Evolutionary conservation across 2,797 vertebrate species (phyloP).

Genomic region (Pempheris klunzingeri): DNA sequence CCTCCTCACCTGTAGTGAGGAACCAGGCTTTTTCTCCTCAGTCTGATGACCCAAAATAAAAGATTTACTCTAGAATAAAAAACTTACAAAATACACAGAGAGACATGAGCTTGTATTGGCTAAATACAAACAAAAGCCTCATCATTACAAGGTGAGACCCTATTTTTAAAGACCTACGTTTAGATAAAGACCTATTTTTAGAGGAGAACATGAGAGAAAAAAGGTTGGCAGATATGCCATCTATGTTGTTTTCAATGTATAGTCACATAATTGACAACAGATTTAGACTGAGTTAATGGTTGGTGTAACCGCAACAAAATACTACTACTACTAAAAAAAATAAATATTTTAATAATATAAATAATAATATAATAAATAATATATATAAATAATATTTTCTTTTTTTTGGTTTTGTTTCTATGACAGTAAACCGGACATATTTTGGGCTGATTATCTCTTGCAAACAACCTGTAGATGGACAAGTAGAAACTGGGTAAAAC

Average conservation of each 20-base stretch:
- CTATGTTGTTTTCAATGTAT: too few relatives aligned
- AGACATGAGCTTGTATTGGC: not conserved
- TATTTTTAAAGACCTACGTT: not conserved
- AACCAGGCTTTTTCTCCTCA: slow-evolving; percentile 13
- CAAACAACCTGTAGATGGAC: not conserved
- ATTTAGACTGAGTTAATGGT: too few relatives aligned
- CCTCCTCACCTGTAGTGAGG: slow-evolving; percentile 13
- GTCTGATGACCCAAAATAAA: slow-evolving; percentile 27
- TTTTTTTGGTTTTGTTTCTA: too few relatives aligned
- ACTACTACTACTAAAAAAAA: too few relatives aligned
- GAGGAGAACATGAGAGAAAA: too few relatives aligned
- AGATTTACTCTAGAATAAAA: slow-evolving; percentile 24
- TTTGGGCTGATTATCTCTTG: not conserved
- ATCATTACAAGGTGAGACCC: not conserved
- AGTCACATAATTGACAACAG: too few relatives aligned
- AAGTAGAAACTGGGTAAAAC: not conserved
- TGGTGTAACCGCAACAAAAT: too few relatives aligned
- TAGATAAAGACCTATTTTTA: too few relatives aligned
- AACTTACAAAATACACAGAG: not conserved
- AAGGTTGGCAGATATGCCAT: too few relatives aligned
- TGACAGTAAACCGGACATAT: not conserved
- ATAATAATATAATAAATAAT: too few relatives aligned
- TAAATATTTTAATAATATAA: too few relatives aligned
- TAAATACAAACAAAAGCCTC: slow-evolving; percentile 14
- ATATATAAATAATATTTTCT: too few relatives aligned